A percentile compares a stretch with the other conserved stretches of the same genome.
These are phyloP conservation scores for Sciurus carolinensis DNA, from an alignment of 2,797 vertebrate species.

Conservation along the genomic window DNA sequence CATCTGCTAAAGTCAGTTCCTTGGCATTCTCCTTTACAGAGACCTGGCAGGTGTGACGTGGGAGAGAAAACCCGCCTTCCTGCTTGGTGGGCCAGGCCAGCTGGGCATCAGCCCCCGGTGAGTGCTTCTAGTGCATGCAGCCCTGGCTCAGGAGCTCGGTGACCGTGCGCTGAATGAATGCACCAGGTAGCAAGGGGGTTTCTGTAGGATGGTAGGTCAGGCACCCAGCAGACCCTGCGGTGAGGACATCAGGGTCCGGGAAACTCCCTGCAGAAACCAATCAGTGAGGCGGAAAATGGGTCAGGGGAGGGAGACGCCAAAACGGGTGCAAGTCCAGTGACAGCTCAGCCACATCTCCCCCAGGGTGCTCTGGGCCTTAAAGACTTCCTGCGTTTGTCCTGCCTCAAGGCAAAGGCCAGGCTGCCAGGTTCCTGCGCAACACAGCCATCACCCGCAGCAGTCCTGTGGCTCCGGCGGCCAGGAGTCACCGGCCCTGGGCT, in stretches of 20 bases:
- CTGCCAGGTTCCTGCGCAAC: background rate
- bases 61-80: background rate
- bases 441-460: accelerated
- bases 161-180: background rate
- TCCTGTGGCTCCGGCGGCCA: background rate
- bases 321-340: background rate
- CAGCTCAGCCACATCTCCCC: accelerated
- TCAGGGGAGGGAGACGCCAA: background rate
- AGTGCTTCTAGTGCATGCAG: background rate
- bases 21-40: background rate
- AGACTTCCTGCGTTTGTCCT: background rate
- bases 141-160: background rate
- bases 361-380: background rate
- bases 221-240: background rate
- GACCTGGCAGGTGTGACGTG: background rate
- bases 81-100: background rate
- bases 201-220: background rate
- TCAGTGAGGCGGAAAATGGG: background rate
- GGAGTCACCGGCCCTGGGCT: background rate
- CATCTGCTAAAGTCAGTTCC: background rate
- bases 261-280: background rate
- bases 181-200: background rate
- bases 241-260: background rate
- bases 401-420: background rate
- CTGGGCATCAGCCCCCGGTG: background rate